Evolutionary conservation across 1,140 invertebrate species (phyloP).

Genomic region (Nylanderia fulva): DNA sequence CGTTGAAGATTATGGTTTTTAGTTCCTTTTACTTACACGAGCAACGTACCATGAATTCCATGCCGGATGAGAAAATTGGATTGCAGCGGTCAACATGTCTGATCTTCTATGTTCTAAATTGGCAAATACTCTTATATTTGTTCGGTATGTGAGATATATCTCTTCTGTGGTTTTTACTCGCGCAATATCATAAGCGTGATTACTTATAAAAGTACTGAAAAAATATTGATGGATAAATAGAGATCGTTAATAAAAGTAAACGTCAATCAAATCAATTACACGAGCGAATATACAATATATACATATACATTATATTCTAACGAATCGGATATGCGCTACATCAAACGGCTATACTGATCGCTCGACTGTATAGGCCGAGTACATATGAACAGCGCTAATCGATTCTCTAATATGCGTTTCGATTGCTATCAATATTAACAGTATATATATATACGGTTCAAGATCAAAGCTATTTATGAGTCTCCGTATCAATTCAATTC

Average conservation of each 20-base stretch:
- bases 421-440: slow-evolving; percentile 25
- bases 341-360: slow-evolving; percentile 12
- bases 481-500: neutral
- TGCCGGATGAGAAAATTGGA: slow-evolving; percentile 38
- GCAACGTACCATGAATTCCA: slow-evolving; percentile 23
- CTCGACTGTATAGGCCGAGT: neutral
- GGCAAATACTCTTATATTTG: slow-evolving; percentile 47
- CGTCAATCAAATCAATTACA: slow-evolving; percentile 6
- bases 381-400: slow-evolving; percentile 2
- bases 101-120: slow-evolving; percentile 53
- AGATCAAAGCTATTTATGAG: slow-evolving; percentile 24
- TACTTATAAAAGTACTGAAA: slow-evolving; percentile 46
- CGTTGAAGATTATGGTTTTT: slow-evolving; percentile 16
- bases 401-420: slow-evolving; percentile 19
- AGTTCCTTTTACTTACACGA: slow-evolving; percentile 14
- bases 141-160: slow-evolving; percentile 11
- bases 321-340: neutral
- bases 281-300: neutral
- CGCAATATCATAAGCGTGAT: slow-evolving; percentile 42
- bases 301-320: no score
- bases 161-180: slow-evolving; percentile 34
- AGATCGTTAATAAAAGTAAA: slow-evolving; percentile 43
- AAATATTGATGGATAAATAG: slow-evolving; percentile 42
- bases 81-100: slow-evolving; percentile 32
- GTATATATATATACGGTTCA: neutral